A percentile compares a stretch with the other conserved stretches of the same genome.
Evolutionary conservation across 2,888 invertebrate genomes (phyloP).

Genomic region (Cheilosia vulpina): DNA sequence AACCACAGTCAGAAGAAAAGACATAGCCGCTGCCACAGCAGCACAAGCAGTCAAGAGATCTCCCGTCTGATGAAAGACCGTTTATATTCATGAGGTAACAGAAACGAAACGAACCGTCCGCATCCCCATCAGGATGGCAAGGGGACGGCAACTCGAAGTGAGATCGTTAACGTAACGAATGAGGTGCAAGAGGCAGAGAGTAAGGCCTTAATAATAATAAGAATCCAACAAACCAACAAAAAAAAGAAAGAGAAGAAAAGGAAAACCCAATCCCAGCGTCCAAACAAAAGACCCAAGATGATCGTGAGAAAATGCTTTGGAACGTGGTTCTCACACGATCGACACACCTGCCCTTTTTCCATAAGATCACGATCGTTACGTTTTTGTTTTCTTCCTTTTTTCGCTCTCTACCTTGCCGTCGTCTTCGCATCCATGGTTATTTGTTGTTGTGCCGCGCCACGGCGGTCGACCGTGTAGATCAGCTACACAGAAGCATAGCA

Average conservation of each 20-base stretch:
- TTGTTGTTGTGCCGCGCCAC: slow-evolving; percentile 47
- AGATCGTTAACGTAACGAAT: slow-evolving; percentile 67
- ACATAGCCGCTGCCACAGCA: slow-evolving; percentile 9
- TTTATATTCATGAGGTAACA: slow-evolving; percentile 65
- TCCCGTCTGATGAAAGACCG: slow-evolving; percentile 56
- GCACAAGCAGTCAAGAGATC: slow-evolving; percentile 40
- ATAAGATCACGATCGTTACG: slow-evolving; percentile 82
- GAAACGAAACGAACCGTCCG: slow-evolving; percentile 31
- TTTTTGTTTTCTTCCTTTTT: slow-evolving; percentile 50
- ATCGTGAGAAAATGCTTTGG: slow-evolving; percentile 84
- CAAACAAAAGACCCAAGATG: slow-evolving; percentile 77
- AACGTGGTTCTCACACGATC: slow-evolving; percentile 84
- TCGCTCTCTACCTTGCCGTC: slow-evolving; percentile 23
- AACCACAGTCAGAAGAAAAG: slow-evolving; percentile 5
- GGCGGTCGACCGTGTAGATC: slow-evolving; percentile 54
- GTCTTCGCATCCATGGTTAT: slow-evolving; percentile 40
- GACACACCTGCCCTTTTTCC: slow-evolving; percentile 84
- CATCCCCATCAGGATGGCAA: slow-evolving; percentile 26
- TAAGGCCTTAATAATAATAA: slow-evolving; percentile 62
- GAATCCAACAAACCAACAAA: slow-evolving; percentile 46
- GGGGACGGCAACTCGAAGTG: slow-evolving; percentile 34
- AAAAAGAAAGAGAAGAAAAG: slow-evolving; percentile 25
- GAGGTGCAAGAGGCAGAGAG: slow-evolving; percentile 55
- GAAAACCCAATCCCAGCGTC: slow-evolving; percentile 55
- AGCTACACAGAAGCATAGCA: slow-evolving; percentile 63